Conservation (phyloP, 64 coral and sea anemone species). For the Catalaphyllia jardinei region DNA sequence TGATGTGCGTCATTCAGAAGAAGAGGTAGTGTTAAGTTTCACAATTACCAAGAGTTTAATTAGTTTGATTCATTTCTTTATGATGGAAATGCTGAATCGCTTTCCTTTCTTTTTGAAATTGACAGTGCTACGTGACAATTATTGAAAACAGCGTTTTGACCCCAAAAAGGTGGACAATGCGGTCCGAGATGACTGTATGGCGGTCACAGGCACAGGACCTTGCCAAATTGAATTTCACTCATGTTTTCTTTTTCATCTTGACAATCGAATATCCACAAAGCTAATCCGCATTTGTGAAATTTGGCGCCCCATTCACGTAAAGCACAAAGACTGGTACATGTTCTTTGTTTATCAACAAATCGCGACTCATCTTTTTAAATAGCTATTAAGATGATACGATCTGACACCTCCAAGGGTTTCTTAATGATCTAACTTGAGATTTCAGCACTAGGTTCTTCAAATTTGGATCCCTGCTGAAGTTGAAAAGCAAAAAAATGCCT, state of each 20-base stretch:
- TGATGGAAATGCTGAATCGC: neutral
- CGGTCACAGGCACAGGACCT: neutral
- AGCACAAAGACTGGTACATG: slow-evolving; percentile 1
- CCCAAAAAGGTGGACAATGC: neutral
- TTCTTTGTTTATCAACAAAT: slow-evolving; percentile 38
- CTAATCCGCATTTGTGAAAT: neutral
- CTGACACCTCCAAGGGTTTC: slow-evolving; percentile 5
- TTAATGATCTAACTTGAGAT: neutral
- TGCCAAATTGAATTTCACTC: neutral
- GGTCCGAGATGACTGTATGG: neutral
- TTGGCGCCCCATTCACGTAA: neutral
- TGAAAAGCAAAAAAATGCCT: neutral
- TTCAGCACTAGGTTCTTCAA: slow-evolving; percentile 12
- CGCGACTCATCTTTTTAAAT: slow-evolving; percentile 4
- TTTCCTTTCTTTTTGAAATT: neutral
- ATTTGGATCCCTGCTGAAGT: neutral
- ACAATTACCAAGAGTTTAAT: neutral
- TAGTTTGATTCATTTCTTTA: slow-evolving; percentile 14
- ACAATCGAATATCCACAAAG: neutral
- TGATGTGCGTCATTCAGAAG: neutral
- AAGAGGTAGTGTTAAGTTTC: neutral
- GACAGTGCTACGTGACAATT: neutral
- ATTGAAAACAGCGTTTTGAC: slow-evolving; percentile 9
- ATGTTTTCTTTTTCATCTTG: neutral
- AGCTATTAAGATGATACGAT: slow-evolving; percentile 28